Conservation (phyloP, 2,888 invertebrate genomes). For the Eulithis prunata region DNA sequence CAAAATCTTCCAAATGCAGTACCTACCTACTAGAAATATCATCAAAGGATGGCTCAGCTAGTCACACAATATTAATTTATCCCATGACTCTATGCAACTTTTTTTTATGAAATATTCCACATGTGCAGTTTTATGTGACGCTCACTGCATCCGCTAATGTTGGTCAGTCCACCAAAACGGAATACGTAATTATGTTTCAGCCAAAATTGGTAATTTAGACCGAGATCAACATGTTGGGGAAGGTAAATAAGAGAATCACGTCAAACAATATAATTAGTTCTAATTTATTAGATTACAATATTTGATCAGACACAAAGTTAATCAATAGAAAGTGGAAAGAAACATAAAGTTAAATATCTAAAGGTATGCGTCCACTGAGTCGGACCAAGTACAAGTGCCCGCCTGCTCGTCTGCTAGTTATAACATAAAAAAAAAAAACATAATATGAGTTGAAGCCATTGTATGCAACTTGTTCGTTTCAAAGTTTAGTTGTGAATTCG, state of each 20-base stretch:
- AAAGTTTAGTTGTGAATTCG: no score
- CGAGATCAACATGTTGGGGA: constrained; percentile 20
- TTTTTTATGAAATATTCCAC: not conserved
- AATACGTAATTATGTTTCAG: constrained; percentile 22
- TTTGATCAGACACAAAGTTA: constrained; percentile 35
- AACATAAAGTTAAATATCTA: not conserved
- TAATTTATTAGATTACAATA: constrained; percentile 35
- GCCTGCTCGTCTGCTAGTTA: no score
- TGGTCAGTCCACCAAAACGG: constrained; percentile 20
- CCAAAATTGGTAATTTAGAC: constrained; percentile 6
- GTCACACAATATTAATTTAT: no score
- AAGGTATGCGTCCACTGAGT: not conserved
- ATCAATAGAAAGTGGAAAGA: not conserved
- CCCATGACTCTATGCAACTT: no score
- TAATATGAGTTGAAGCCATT: no score
- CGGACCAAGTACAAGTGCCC: no score
- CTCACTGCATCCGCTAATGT: constrained; percentile 5
- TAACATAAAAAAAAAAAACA: no score
- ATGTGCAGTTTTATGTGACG: not conserved
- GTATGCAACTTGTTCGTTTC: no score
- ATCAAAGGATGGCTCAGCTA: no score
- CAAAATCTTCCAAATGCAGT: no score
- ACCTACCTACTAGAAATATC: no score
- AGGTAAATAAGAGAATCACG: constrained; percentile 34
- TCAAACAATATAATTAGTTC: constrained; percentile 27